Evolutionary conservation across 64 coral and sea anemone species (phyloP), one percentile per base, ranked within the genome.

Genomic region (Platygyra sinensis): DNA sequence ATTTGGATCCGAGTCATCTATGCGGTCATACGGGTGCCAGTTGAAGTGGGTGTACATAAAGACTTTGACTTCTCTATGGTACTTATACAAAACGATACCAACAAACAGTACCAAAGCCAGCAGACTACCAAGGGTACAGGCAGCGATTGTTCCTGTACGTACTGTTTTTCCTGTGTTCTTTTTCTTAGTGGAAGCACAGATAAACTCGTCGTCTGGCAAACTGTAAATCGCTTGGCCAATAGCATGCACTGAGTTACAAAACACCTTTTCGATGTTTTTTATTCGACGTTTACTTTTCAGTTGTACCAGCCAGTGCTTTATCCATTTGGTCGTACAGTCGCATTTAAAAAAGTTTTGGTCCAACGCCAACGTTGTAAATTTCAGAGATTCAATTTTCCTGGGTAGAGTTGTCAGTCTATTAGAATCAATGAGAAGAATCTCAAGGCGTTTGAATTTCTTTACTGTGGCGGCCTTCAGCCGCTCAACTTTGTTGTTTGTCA

Each of bases 21-120:
- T 30, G 9, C 86, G 87, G 67, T 96, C 90, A 52, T 92, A 96
- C 2, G 90, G n/a, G n/a, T n/a, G n/a, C n/a, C n/a, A n/a, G n/a
- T n/a, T n/a, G n/a, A n/a, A n/a, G n/a, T n/a, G n/a, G 94, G 65
- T 96, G 90, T 90, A 90, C 92, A 28, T 92, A 2, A 96, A 51
- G 24, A 96, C 57, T 14, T 96, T 96, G 10, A 96, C 55, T 74
- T 96, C 94, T 20, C 74, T 59, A 57, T 91, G 75, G 31, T 79
- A 90, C 5, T 72, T 69, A 39, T 93, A 93, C 5, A 52, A 46
- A 2, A 96, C 0, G 31, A 65, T 55, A 10, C 87, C n/a, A n/a
- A n/a, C n/a, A n/a, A n/a, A n/a, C n/a, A n/a, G n/a, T n/a, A n/a
- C n/a, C n/a, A n/a, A n/a, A n/a, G n/a, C n/a, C n/a, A n/a, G n/a